Evolutionary conservation across 2,888 invertebrate genomes (phyloP), one percentile per base, ranked within the genome.

Genomic region (Prenolepis imparis): DNA sequence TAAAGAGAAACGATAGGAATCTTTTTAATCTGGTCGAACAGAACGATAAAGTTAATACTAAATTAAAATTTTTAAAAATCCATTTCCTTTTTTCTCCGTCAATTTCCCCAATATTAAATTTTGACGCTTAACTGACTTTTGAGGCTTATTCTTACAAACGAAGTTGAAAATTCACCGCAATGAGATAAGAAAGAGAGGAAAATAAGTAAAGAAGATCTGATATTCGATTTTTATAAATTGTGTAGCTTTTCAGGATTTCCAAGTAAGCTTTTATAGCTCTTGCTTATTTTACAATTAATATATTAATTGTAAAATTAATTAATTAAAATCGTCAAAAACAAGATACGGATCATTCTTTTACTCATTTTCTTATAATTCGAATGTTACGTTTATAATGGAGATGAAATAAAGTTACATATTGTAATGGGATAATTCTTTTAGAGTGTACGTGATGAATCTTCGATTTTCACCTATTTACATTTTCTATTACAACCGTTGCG

Each of bases 1-100:
- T 67, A 67, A 67, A 36, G 21, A 78, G 41, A 78, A 57, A 28
- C 41, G 77, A 78, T 78, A 67, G 21, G 4, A 52, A 78, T 78
- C 77, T 67, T 41, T 59, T 67, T 78, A 78, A 78, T 78, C 77
- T 67, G 57, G 32, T 15, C 21, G 44, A 67, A 44, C 18, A 21
- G 36, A 44, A 44, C 44, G 59, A 68, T 59, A 36, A 77, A 57
- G 57, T 77, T 57, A n/a, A 78, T 41, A 41, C 12, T 41, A 41
- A 18, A 44, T 44, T 44, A 18, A 4, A 5, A 4, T 44, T n/a
- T n/a, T n/a, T 44, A 44, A 44, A 44, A 44, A 15, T 36, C 28
- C 0, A 3, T 36, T 36, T 36, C 36, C 5, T 4, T 36, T 36
- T 36, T 5, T 36, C 0, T 36, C 36, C 4, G 36, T 32, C 28